Evolutionary conservation across 2,888 invertebrate genomes (phyloP).

Genomic region (Lasioglossum marginatum): DNA sequence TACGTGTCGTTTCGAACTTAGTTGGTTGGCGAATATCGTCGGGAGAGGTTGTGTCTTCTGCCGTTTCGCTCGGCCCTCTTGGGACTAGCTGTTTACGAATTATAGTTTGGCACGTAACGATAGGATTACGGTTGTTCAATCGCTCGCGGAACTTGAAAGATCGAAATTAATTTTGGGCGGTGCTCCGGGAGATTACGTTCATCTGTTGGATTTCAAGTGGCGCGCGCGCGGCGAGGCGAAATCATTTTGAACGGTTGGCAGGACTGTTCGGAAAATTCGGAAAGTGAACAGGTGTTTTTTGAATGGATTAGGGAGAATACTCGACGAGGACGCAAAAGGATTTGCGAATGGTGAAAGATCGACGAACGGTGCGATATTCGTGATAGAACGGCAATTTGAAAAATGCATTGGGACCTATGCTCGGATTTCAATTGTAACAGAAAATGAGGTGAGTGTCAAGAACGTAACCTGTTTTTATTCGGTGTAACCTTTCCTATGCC

Average conservation of each 20-base stretch:
- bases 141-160: background rate
- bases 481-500: constrained; percentile 61
- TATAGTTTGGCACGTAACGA: background rate
- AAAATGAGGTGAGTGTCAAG: constrained; percentile 66
- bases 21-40: constrained; percentile 69
- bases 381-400: constrained; percentile 50
- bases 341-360: constrained; percentile 66
- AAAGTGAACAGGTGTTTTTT: constrained; percentile 92
- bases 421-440: constrained; percentile 19
- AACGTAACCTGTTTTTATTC: constrained; percentile 58
- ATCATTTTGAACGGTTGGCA: constrained; percentile 83
- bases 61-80: background rate
- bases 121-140: background rate
- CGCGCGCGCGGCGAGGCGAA: constrained; percentile 61
- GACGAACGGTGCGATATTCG: constrained; percentile 48
- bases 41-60: constrained; percentile 49
- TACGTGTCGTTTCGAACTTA: constrained; percentile 72
- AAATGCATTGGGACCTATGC: constrained; percentile 63
- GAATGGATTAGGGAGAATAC: constrained; percentile 88
- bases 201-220: constrained; percentile 61
- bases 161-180: background rate
- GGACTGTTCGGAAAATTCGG: constrained; percentile 89
- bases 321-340: constrained; percentile 76
- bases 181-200: background rate
- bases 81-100: constrained; percentile 6